Evolutionary conservation across 2,888 invertebrate genomes (phyloP), one percentile per base, ranked within the genome.

Genomic region (Tenthredo livida): DNA sequence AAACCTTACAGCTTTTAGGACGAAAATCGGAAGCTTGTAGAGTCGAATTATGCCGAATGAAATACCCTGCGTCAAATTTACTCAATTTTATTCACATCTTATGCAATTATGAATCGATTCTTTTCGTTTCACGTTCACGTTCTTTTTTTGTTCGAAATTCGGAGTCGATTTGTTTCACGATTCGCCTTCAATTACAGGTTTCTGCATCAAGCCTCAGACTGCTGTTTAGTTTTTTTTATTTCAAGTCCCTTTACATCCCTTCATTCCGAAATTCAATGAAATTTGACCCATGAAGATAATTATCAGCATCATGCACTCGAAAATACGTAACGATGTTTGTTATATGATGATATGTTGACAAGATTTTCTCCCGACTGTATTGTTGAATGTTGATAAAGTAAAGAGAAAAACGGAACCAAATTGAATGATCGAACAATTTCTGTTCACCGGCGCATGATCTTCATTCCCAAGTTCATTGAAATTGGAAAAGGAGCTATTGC

Each of bases 1-100:
- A 89, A 88, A 88, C 88, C 89, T 89, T 90, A 87, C 87, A 87
- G 86, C 85, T 87, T 88, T 87, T 87, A 87, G 84, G 85, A 82
- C 85, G 88, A 85, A 84, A 88, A 86, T 75, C 80, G 88, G 83
- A 87, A 86, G 86, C 85, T 84, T 75, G 29, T 84, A 75, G 72
- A 65, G 67, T 85, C 61, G n/a, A 43, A 73, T 73, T 73, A 43
- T 73, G 17, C 73, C 73, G 29, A 73, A 43, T 73, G 40, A 21
- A 21, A 17, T 43, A 40, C 25, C 21, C 40, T 15, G 3, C 25
- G n/a, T 3, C 73, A 43, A 73, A 70, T 40, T 7, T n/a, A 15
- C 4, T 9, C 37, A 9, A 70, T 17, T n/a, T 70, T 40, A 1
- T 70, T 15, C 25, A 17, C 12, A 70, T n/a, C n/a, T 15, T 15